Percentiles rank a stretch among this genome's conserved stretches.
Conservation (phyloP, 2,797 vertebrate species). For the Lemur catta region DNA sequence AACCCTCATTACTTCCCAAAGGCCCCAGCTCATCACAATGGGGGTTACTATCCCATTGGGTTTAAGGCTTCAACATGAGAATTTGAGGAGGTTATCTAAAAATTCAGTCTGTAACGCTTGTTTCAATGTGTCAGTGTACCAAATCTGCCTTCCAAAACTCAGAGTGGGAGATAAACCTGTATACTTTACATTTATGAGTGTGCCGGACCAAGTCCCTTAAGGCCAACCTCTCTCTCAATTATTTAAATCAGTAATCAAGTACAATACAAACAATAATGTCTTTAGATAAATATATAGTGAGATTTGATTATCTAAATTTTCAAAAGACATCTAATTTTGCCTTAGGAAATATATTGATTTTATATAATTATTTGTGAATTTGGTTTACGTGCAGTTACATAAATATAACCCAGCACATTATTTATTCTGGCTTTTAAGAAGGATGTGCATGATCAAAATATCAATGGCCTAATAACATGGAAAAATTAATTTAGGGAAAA, state of each 20-base stretch:
- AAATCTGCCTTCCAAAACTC: conserved; percentile 15
- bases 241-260: not conserved
- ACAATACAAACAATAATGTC: not conserved
- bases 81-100: not conserved
- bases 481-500: conserved; percentile 15
- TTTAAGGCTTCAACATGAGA: not conserved
- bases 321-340: conserved; percentile 11
- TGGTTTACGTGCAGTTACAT: not conserved
- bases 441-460: conserved; percentile 18
- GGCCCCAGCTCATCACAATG: not conserved
- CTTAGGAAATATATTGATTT: not conserved
- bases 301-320: not conserved
- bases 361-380: conserved; percentile 9
- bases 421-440: conserved; percentile 44
- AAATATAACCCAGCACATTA: not conserved
- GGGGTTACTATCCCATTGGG: not conserved
- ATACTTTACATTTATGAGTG: not conserved
- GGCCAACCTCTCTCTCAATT: not conserved
- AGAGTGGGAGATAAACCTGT: not conserved
- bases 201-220: not conserved
- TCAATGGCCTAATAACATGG: not conserved
- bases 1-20: not conserved
- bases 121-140: not conserved
- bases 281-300: conserved; percentile 20
- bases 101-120: not conserved